Base-by-base conservation (phyloP, 2,113 vertebrate species). In the Thryonomys swinderianus region DNA sequence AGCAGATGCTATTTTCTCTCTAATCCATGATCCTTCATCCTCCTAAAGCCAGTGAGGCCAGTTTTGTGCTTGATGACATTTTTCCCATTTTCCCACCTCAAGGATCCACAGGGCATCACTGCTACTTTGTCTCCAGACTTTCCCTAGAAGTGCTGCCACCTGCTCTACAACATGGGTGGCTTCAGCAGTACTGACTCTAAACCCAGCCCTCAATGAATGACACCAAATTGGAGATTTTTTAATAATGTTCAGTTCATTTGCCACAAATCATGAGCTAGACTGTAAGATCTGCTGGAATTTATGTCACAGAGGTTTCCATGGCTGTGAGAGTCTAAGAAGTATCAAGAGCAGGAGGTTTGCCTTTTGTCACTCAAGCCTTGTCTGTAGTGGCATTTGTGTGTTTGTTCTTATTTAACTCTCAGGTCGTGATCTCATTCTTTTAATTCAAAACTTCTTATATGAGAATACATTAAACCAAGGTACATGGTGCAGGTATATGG, bases 391-490 rank as follows among this genome's bases (percentile, higher is more conserved):
- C 7, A 16, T 53, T 88, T 25, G 10, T 62, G 12, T 64, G 27
- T 32, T 64, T 64, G 11, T 9, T 30, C 91, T 51, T 45, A 21
- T 71, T 83, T 92, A 90, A 62, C n/a, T 76, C 7, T 14, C 11
- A 57, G 2, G 0, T 71, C 8, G 27, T 74, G 3, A 74, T 90
- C 85, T 84, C 7, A 30, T 85, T 71, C 5, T 88, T 12, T 40
- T 32, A 42, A 20, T 67, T 87, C 0, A 84, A n/a, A 88, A 5
- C 87, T 91, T 81, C 34, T 73, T 83, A 78, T 37, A 90, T 90
- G 87, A 79, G 51, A 27, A 83, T 14, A 83, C 14, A 84, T 7
- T 83, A 48, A 10, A 82, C 10, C 76, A 69, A 80, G 53, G 16
- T 20, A 71, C 6, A 55, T 66, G 48, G 1, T 5, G 0, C 42